A percentile compares a stretch with the other conserved stretches of the same genome.
These are phyloP conservation scores for Lagodon rhomboides DNA, from an alignment of 2,797 vertebrate species.

Conservation along the genomic window DNA sequence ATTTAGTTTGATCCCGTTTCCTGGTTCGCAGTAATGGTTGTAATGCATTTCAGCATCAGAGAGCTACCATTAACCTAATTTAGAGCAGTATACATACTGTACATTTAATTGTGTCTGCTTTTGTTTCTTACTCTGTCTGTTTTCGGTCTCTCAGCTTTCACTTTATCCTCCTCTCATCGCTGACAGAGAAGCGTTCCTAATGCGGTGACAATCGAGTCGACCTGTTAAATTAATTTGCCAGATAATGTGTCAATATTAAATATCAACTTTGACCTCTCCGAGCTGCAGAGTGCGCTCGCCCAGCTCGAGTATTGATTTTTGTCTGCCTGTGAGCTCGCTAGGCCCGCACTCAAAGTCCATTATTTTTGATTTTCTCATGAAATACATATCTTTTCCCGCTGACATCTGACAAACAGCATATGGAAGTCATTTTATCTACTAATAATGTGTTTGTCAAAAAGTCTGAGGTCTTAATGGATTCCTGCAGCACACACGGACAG, in stretches of 20 bases:
- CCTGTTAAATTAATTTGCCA: slow-evolving; percentile 87
- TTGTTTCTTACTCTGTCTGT: slow-evolving; percentile 26
- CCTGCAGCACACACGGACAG: slow-evolving; percentile 78
- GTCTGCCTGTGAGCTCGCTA: slow-evolving; percentile 80
- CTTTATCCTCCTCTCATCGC: slow-evolving; percentile 56
- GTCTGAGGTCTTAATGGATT: slow-evolving; percentile 88
- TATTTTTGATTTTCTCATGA: slow-evolving; percentile 93
- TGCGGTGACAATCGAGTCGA: slow-evolving; percentile 82
- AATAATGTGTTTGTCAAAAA: slow-evolving; percentile 92
- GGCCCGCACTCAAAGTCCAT: slow-evolving; percentile 88
- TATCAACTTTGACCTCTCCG: slow-evolving; percentile 85
- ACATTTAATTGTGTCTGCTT: slow-evolving; percentile 41
- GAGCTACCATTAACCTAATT: slow-evolving; percentile 26
- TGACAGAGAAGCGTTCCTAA: slow-evolving; percentile 68
- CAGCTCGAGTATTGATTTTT: slow-evolving; percentile 88
- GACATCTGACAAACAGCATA: slow-evolving; percentile 94
- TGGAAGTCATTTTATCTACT: slow-evolving; percentile 91
- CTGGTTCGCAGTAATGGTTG: slow-evolving; percentile 18
- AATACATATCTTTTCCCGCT: slow-evolving; percentile 89
- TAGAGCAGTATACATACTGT: slow-evolving; percentile 14
- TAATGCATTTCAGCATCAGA: slow-evolving; percentile 27
- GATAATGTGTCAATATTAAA: slow-evolving; percentile 91
- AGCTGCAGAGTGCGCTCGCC: slow-evolving; percentile 69
- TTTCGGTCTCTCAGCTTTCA: slow-evolving; percentile 52
- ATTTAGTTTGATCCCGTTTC: slow-evolving; percentile 48